phyloP scores from a whole-genome alignment of 2,888 invertebrate genomes.

The Hetaerina titia region DNA sequence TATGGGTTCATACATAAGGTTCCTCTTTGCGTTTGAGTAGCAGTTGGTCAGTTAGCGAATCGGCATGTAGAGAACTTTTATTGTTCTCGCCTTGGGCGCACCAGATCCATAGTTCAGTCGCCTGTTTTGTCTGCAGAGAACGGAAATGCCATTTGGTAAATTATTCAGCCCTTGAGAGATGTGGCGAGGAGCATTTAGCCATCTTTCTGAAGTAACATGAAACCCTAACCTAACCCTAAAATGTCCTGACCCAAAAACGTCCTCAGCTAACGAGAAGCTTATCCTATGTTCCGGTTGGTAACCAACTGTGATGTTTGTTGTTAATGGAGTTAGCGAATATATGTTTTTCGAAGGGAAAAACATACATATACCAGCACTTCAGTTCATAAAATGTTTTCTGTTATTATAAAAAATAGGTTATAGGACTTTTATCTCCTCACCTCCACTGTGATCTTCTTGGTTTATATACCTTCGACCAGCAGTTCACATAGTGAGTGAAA shows the following conservation, averaged over 20 bases:
- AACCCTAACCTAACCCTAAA: neutral
- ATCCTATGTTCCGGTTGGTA: neutral
- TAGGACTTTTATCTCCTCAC: too few relatives aligned
- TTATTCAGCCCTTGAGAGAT: neutral
- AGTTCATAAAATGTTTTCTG: too few relatives aligned
- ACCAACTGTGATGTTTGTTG: neutral
- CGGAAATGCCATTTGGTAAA: neutral
- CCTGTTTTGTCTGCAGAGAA: neutral
- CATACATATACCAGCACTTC: too few relatives aligned
- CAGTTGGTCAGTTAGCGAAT: slow-evolving; percentile 8
- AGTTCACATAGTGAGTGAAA: too few relatives aligned
- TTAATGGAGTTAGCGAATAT: too few relatives aligned
- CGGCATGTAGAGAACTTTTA: neutral
- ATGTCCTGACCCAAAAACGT: neutral
- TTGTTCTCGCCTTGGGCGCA: neutral
- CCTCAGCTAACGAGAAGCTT: neutral
- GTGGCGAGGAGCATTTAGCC: neutral
- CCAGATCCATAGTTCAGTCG: neutral
- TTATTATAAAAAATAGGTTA: too few relatives aligned
- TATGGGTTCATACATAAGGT: neutral
- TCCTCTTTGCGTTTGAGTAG: neutral
- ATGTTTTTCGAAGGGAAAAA: too few relatives aligned
- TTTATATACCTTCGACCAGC: too few relatives aligned
- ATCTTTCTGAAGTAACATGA: neutral
- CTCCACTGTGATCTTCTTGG: too few relatives aligned